A percentile compares a stretch with the other conserved stretches of the same genome.
Conservation (phyloP, 30 jellyfish, hydroid and myxozoan species). For the Pelagia noctiluca region DNA sequence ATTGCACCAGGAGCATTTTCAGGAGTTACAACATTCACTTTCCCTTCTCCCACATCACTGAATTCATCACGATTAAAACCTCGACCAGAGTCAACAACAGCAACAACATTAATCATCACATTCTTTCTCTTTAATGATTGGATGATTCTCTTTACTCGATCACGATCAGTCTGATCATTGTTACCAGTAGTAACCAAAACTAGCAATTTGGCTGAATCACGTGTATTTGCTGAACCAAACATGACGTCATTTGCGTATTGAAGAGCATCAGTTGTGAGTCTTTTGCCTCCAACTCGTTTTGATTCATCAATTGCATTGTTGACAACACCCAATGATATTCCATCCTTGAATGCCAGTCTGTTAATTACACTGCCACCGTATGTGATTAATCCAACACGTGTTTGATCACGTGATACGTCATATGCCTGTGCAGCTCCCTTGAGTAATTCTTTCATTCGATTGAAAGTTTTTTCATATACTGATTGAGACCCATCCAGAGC, state of each 20-base stretch:
- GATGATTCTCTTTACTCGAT: constrained; percentile 5
- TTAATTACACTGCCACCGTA: neutral
- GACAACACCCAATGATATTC: constrained; percentile 18
- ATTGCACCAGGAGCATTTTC: constrained; percentile 16
- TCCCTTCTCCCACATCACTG: neutral
- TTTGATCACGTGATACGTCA: constrained; percentile 24
- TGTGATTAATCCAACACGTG: constrained; percentile 46
- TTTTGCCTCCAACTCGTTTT: neutral
- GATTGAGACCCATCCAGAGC: constrained; percentile 73
- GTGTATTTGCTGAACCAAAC: neutral
- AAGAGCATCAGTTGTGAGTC: neutral
- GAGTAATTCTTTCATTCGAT: constrained; percentile 43
- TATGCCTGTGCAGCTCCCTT: constrained; percentile 47
- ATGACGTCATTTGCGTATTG: neutral
- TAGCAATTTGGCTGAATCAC: constrained; percentile 39
- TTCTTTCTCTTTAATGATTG: constrained; percentile 4
- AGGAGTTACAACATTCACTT: neutral
- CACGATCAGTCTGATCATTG: neutral
- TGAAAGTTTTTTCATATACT: constrained; percentile 28
- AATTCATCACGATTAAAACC: neutral
- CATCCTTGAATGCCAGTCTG: neutral
- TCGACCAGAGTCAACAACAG: constrained; percentile 56
- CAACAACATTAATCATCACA: constrained; percentile 44
- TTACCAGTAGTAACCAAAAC: constrained; percentile 66
- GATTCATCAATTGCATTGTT: neutral